Base-by-base conservation (phyloP, 2,888 invertebrate genomes). In the Rhagium mordax region DNA sequence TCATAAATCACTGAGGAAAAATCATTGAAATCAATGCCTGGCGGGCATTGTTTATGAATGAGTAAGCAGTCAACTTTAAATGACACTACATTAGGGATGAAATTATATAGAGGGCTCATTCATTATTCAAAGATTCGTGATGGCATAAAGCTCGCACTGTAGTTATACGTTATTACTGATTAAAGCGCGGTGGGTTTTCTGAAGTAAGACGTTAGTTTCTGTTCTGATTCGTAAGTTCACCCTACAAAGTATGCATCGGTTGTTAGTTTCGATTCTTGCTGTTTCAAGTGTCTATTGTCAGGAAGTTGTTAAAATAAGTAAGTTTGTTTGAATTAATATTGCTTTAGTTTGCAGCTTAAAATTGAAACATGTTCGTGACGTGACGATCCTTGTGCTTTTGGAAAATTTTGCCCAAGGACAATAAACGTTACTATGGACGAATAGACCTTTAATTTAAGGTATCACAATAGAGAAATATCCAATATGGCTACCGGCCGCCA, bases 71-170 rank as follows among this genome's bases (percentile, higher is more conserved):
- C 41, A 33, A 16, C 67, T 47, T 41, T 75, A 76, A 71, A 74
- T 70, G 71, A 75, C 62, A 72, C 57, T 10, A 15, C 70, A 62
- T 73, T 80, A 76, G 64, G 72, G 75, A 27, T 76, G 74, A 74
- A 76, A 74, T 75, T 74, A 72, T 72, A 71, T 55, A 68, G 64
- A 74, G 70, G 59, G 51, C 15, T 78, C 74, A 78, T 82, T 70
- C 71, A 81, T 82, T 78, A 82, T 82, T 82, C 64, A 81, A 47
- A 61, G 61, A 74, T 79, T 74, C 77, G 77, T 77, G 77, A 69
- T 70, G 29, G 49, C 59, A 64, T 41, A 70, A 70, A 72, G 57
- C 67, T 21, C 16, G 57, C 57, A 67, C 57, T 62, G 66, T 48
- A 68, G 49, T 48, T 29, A 66, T 47, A 57, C 24, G 47, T 67